Evolutionary conservation across 1,140 invertebrate genomes (phyloP).

Genomic region (Lasioglossum albipes): DNA sequence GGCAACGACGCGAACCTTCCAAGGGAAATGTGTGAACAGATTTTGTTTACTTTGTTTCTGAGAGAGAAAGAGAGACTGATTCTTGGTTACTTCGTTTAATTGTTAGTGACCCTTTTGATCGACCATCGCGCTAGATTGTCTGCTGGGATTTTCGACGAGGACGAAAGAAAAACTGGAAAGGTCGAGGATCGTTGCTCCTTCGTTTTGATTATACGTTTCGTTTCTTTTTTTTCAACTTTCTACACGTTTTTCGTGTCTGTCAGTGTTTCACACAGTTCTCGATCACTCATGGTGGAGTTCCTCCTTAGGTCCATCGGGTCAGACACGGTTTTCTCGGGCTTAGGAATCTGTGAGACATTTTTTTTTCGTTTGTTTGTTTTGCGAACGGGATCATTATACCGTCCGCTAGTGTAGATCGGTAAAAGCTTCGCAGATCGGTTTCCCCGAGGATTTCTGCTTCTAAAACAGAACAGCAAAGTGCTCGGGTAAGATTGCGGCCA

Average conservation of each 20-base stretch:
- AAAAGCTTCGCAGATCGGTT: conserved; percentile 78
- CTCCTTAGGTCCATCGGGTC: conserved; percentile 62
- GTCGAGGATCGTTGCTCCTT: conserved; percentile 64
- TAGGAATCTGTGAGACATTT: conserved; percentile 49
- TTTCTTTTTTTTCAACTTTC: conserved; percentile 23
- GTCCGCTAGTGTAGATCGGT: conserved; percentile 76
- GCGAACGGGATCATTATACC: conserved; percentile 52
- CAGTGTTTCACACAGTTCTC: conserved; percentile 56
- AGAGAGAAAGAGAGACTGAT: too few species aligned
- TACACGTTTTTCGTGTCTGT: conserved; percentile 40
- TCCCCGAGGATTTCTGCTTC: conserved; percentile 78
- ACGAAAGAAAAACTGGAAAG: conserved; percentile 64
- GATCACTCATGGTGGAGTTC: conserved; percentile 70
- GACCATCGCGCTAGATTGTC: neutral
- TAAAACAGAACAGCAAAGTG: conserved; percentile 73
- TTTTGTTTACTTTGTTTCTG: too few species aligned
- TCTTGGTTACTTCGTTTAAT: too few species aligned
- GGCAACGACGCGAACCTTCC: neutral
- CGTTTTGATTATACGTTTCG: conserved; percentile 33
- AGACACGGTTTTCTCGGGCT: conserved; percentile 58
- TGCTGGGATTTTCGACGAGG: neutral
- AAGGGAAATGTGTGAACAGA: neutral
- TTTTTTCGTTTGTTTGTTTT: conserved; percentile 24
- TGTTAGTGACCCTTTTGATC: neutral
- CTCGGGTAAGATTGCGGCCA: conserved; percentile 52